These are phyloP conservation scores for Papilio dardanus DNA, from an alignment of 1,140 invertebrate species.

Conservation along the genomic window DNA sequence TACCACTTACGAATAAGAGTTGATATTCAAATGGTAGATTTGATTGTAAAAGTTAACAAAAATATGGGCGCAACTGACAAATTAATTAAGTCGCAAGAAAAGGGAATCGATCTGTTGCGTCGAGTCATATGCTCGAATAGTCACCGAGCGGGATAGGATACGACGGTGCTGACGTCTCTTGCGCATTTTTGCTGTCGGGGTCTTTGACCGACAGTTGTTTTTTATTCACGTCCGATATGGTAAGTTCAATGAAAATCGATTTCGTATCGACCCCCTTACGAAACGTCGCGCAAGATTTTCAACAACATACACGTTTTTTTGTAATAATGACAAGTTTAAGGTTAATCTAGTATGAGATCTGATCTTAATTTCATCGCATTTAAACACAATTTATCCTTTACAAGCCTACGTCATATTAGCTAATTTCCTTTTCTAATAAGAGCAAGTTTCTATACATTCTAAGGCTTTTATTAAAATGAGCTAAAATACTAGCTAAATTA, in stretches of 20 bases:
- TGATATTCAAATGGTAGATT: slow-evolving; percentile 30
- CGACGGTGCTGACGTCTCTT: slow-evolving; percentile 39
- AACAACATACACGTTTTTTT: neutral
- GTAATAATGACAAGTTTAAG: neutral
- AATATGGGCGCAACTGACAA: slow-evolving; percentile 50
- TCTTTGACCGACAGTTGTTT: slow-evolving; percentile 39
- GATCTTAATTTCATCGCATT: neutral
- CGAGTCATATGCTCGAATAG: slow-evolving; percentile 54
- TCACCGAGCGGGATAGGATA: slow-evolving; percentile 41
- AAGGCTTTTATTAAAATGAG: too few species aligned
- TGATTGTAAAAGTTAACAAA: slow-evolving; percentile 40
- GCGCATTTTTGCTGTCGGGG: slow-evolving; percentile 40
- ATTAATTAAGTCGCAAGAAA: slow-evolving; percentile 62
- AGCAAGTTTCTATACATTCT: too few species aligned
- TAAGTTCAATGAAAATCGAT: slow-evolving; percentile 34
- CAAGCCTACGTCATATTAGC: too few species aligned
- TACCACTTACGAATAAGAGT: neutral
- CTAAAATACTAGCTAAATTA: neutral
- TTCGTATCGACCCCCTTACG: slow-evolving; percentile 16
- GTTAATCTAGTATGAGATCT: neutral
- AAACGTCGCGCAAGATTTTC: slow-evolving; percentile 1
- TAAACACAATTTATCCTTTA: too few species aligned
- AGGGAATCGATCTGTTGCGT: slow-evolving; percentile 58
- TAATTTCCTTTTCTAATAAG: too few species aligned
- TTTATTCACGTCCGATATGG: slow-evolving; percentile 24